These are phyloP conservation scores for Diarsia brunnea DNA, from an alignment of 2,888 invertebrate species.

Conservation along the genomic window DNA sequence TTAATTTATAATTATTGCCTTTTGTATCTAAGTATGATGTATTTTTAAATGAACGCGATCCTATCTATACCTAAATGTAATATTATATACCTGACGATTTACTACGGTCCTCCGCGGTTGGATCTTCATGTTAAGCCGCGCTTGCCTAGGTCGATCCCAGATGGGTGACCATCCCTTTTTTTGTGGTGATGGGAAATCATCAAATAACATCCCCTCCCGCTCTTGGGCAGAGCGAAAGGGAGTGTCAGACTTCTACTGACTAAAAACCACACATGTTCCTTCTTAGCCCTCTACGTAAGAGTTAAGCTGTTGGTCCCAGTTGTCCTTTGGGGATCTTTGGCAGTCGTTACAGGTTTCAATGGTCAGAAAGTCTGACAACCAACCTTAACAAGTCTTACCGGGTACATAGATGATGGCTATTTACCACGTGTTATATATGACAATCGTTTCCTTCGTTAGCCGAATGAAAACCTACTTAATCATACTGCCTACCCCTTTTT, in stretches of 20 bases:
- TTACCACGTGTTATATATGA: too few species aligned
- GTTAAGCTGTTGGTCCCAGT: not conserved
- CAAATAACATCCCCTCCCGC: too few species aligned
- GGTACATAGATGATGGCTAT: too few species aligned
- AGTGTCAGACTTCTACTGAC: too few species aligned
- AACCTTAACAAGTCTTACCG: not conserved
- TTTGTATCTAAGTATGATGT: not conserved
- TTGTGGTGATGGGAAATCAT: too few species aligned
- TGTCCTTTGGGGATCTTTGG: not conserved
- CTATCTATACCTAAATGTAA: not conserved
- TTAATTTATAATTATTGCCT: not conserved
- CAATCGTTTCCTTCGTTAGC: too few species aligned
- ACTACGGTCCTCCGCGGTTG: not conserved
- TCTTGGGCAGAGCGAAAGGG: too few species aligned
- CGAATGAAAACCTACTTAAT: too few species aligned
- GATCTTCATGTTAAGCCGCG: not conserved
- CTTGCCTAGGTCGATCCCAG: not conserved
- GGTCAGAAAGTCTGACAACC: not conserved
- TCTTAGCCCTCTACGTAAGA: not conserved
- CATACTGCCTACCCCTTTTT: too few species aligned
- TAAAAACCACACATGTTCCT: too few species aligned
- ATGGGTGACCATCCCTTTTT: not conserved
- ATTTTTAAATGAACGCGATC: not conserved
- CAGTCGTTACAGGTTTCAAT: not conserved
- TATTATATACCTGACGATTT: not conserved